Conservation (phyloP, 2,113 vertebrate species). For the Perccottus glenii region DNA sequence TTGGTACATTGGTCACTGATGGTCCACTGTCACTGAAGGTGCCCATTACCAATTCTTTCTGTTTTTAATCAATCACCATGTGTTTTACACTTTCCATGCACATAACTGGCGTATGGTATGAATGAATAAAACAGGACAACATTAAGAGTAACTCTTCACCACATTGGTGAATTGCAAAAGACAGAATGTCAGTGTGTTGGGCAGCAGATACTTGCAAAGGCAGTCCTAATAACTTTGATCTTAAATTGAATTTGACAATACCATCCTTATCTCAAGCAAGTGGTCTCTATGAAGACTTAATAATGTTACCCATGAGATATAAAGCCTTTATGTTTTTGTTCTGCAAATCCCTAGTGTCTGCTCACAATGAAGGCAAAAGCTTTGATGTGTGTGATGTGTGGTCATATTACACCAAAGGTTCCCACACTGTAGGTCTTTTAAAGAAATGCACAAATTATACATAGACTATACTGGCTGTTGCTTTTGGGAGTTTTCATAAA, state of each 20-base stretch:
- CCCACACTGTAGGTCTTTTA: not conserved
- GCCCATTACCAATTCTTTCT: no score
- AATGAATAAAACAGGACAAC: not conserved
- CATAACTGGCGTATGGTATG: not conserved
- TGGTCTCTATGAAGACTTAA: constrained; percentile 18
- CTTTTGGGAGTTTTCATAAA: not conserved
- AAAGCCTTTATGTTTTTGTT: constrained; percentile 6
- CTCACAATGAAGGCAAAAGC: constrained; percentile 14
- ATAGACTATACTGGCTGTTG: not conserved
- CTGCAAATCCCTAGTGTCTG: constrained; percentile 1
- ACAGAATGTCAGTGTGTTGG: not conserved
- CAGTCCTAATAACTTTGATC: not conserved
- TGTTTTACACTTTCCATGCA: no score
- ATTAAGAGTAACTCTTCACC: not conserved
- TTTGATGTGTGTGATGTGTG: constrained; percentile 8
- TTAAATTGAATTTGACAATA: constrained; percentile 13
- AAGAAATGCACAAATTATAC: not conserved
- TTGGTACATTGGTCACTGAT: no score
- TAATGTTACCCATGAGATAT: constrained; percentile 8
- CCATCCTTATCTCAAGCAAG: not conserved
- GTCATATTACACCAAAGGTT: not conserved
- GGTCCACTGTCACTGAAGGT: no score
- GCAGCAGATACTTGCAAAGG: not conserved
- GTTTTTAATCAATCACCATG: no score
- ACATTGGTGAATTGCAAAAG: not conserved